Evolutionary conservation across 2,113 vertebrate species (phyloP), one percentile per base, ranked within the genome.

Genomic region (Andinoacara biseriatus): DNA sequence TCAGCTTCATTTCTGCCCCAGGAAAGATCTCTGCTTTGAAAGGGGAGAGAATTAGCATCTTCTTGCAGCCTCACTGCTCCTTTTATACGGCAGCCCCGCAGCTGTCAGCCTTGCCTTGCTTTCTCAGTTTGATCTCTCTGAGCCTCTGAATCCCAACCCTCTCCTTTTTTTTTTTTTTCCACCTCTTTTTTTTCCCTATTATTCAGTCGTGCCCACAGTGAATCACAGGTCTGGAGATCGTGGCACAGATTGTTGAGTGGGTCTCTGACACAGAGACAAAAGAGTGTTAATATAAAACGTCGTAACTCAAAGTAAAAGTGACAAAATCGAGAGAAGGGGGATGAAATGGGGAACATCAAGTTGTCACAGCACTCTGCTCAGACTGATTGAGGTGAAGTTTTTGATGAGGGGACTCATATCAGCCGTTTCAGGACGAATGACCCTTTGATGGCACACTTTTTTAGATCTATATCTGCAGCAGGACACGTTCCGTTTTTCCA

Each of bases 1-100:
- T 40, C 10, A 22, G 15, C 79, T 80, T 29, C 31, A 35, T 82
- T 76, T 80, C 78, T 85, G 76, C 86, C 33, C 75, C 35, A 65
- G 86, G 58, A 63, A 85, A 80, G 77, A 80, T 76, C 54, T 80
- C 38, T 24, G 58, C 65, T 87, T 84, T 83, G 79, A 90, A 91
- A 93, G 82, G 78, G 63, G 58, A 77, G 60, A 87, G 90, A 87
- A 93, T 91, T 90, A 82, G 81, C 65, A 81, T 93, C 90, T 89
- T 86, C 89, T 87, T 93, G 87, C 91, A 86, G 90, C 87, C 84
- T 91, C 90, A 86, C 80, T 84, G 90, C 87, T 87, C 57, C 89
- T 91, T 91, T 92, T 93, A 90, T 91, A 77, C 76, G 75, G 58
- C 81, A 54, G 81, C 80, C 74, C 74, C 3, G 15, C 57, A 77